Evolutionary conservation across 2,113 vertebrate species (phyloP), one percentile per base, ranked within the genome.

Genomic region (Thinocorus orbignyianus): DNA sequence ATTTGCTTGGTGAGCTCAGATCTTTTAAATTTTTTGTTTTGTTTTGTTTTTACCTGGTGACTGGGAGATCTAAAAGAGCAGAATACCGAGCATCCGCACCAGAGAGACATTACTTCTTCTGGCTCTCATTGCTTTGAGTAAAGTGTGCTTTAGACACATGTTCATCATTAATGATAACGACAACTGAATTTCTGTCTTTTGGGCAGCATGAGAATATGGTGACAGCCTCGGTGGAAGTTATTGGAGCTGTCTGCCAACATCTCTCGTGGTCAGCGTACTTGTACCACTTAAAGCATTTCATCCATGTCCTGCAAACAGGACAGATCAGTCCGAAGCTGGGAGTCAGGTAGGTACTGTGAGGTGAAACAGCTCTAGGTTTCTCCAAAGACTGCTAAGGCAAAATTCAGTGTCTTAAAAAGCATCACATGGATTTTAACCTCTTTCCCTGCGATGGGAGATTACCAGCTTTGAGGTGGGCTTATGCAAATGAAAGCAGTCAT

Each of bases 211-310:
- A 99, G 97, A 98, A 98, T 92, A 99, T 99, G 98, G 98, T 97
- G 23, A 98, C 98, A 4, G 99, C 99, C 8, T 99, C 99, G 0
- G 98, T 99, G 66, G 99, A 99, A 94, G 91, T 99, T 86, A 97
- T 99, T 65, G 99, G 99, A 37, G 99, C 99, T 3, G 97, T 99
- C 39, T 99, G 99, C 90, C 98, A 81, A 60, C 98, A 98, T 68
- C 98, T 99, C 12, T 98, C 99, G 1, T 99, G 99, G 99, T 98
- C 99, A 86, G 98, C 99, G 0, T 99, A 99, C 80, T 96, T 99
- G 31, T 99, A 98, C 97, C 98, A 99, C 95, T 97, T 99, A 81
- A 99, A 99, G 90, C 98, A 99, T 84, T 99, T 99, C 71, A 97
- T 99, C 94, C 99, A 99, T 51, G 95, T 99, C 49, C 98, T 99